Conservation (phyloP, 1,140 invertebrate genomes). For the Colletes latitarsis region DNA sequence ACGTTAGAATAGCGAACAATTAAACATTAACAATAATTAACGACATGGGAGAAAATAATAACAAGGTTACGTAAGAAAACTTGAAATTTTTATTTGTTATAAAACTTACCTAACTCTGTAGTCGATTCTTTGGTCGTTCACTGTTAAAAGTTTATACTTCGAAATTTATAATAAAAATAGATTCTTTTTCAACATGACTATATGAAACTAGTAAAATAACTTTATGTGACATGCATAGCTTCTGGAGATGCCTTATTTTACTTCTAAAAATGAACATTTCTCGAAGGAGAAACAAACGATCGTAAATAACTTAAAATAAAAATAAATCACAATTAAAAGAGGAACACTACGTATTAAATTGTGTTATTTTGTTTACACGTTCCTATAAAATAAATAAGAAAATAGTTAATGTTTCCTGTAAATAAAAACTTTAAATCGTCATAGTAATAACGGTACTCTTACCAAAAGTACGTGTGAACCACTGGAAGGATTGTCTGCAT, state of each 20-base stretch:
- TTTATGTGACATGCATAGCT: no score
- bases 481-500: conserved; percentile 59
- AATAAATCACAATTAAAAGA: not conserved
- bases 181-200: no score
- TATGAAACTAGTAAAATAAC: no score
- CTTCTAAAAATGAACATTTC: no score
- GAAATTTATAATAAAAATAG: no score
- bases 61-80: no score
- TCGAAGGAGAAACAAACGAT: no score
- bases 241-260: no score
- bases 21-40: not conserved
- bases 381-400: conserved; percentile 42
- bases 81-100: not conserved
- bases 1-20: conserved; percentile 6
- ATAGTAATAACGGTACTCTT: conserved; percentile 9
- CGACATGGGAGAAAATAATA: not conserved
- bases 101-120: no score
- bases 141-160: no score
- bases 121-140: no score
- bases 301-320: no score
- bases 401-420: not conserved
- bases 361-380: conserved; percentile 28
- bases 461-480: conserved; percentile 43
- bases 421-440: not conserved
- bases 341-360: not conserved